Percentiles rank a stretch among this genome's conserved stretches.
phyloP scores from a whole-genome alignment of 2,888 invertebrate species.

The Adineta ricciae region DNA sequence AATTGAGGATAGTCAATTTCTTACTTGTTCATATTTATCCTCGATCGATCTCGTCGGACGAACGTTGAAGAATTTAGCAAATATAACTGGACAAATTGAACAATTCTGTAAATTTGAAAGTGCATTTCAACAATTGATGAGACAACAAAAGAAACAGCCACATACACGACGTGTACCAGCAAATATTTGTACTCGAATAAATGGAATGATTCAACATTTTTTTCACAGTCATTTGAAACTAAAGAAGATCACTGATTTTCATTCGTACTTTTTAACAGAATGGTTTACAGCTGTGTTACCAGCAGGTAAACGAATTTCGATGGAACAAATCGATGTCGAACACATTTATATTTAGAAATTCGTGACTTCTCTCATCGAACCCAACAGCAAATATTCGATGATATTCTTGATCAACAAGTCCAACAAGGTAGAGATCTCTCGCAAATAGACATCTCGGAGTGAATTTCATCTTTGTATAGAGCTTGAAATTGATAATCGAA shows the following conservation, averaged over 20 bases:
- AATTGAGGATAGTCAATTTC: slow-evolving; percentile 68
- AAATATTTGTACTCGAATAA: slow-evolving; percentile 82
- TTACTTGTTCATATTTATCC: slow-evolving; percentile 79
- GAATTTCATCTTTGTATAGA: slow-evolving; percentile 40
- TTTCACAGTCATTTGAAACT: slow-evolving; percentile 71
- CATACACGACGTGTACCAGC: slow-evolving; percentile 74
- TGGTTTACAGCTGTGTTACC: slow-evolving; percentile 84
- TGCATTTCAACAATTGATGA: slow-evolving; percentile 39
- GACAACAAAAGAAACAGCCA: slow-evolving; percentile 41
- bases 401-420: slow-evolving; percentile 81
- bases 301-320: slow-evolving; percentile 62
- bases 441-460: background rate
- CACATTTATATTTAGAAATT: no score
- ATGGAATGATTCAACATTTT: slow-evolving; percentile 77
- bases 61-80: slow-evolving; percentile 5
- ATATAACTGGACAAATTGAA: slow-evolving; percentile 18
- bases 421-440: slow-evolving; percentile 59
- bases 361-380: slow-evolving; percentile 78
- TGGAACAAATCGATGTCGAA: no score
- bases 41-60: slow-evolving; percentile 66
- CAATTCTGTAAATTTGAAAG: slow-evolving; percentile 22
- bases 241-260: slow-evolving; percentile 67
- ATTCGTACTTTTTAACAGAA: slow-evolving; percentile 63
- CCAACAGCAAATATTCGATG: slow-evolving; percentile 80
- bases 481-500: slow-evolving; percentile 59